Evolutionary conservation across 2,797 vertebrate genomes (phyloP), one percentile per base, ranked within the genome.

Genomic region (Fistularia commersonii): DNA sequence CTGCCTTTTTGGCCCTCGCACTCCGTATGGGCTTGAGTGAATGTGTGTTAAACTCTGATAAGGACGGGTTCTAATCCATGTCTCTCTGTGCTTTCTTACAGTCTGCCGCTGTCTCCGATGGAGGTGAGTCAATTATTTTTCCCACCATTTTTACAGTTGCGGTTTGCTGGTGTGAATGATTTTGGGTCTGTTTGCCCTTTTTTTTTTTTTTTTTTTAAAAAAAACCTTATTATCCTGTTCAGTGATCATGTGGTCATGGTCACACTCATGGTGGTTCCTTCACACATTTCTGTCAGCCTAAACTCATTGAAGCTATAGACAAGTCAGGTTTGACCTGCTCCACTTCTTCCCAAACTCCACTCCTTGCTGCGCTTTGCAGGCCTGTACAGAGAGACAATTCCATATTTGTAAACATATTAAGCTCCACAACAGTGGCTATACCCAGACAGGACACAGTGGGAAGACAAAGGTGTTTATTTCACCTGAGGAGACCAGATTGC

Each of bases 71-170:
- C 73, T 93, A 92, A 98, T 86, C 72, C 85, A 93, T 95, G 88
- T 94, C 89, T 93, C 62, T 94, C 75, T 97, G 86, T 95, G 75
- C 87, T 88, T 90, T 87, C 69, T 93, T 93, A 68, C 96, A 99
- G 97, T 96, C 95, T 62, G 93, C 95, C 68, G 94, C 95, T 64
- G 95, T 98, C 83, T 99, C 97, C 58, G 97, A 99, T 88, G 96
- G 97, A 85, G 97, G 97, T 99, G 91, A 98, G 96, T 91, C 78
- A 1, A 66, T 1, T 12, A 8, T 1, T 32, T 12, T 62, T 51
- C 48, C 39, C 32, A 1, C 11, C 6, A 11, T 39, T 12, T 5
- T 23, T 15, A 39, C 11, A 23, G 3, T 45, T 7, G 13, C 12
- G 0, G 9, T 34, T 13, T n/a, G 6, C 8, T 12, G 8, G 8